A percentile compares a stretch with the other conserved stretches of the same genome.
These are phyloP conservation scores for Condylostylus longicornis DNA, from an alignment of 1,140 invertebrate genomes.

Conservation along the genomic window DNA sequence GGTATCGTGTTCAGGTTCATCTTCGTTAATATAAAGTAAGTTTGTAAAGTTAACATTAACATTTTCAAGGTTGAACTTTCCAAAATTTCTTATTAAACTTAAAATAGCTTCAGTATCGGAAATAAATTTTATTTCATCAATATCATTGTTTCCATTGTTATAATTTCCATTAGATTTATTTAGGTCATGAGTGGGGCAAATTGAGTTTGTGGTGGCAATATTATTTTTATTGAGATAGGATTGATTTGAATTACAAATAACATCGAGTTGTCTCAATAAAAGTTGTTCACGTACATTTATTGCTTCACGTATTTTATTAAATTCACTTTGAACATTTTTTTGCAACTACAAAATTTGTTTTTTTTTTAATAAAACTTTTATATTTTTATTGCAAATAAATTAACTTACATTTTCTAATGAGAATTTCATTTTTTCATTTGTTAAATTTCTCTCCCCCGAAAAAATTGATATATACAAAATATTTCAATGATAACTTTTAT, in stretches of 20 bases:
- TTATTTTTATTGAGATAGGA: not conserved
- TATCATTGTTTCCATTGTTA: constrained; percentile 1
- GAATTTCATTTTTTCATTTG: no score
- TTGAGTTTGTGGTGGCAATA: not conserved
- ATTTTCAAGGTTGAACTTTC: constrained; percentile 32
- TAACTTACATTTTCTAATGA: not conserved
- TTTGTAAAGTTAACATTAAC: no score
- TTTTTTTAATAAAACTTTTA: no score
- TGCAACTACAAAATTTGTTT: constrained; percentile 33
- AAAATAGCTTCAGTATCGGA: constrained; percentile 29
- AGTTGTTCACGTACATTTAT: constrained; percentile 36
- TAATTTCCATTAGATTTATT: constrained; percentile 26
- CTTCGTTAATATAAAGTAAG: no score
- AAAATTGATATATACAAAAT: no score
- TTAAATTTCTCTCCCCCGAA: no score
- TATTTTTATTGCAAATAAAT: not conserved
- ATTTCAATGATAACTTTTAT: no score
- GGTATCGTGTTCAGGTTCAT: no score
- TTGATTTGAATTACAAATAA: constrained; percentile 25
- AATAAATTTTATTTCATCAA: constrained; percentile 23
- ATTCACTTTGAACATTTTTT: constrained; percentile 33
- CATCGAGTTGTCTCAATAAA: constrained; percentile 38
- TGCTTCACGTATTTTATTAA: constrained; percentile 32
- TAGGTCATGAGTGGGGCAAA: constrained; percentile 1
- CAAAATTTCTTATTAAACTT: constrained; percentile 33